These are phyloP conservation scores for Zaprionus africanus DNA, from an alignment of 1,140 invertebrate species.

Conservation along the genomic window DNA sequence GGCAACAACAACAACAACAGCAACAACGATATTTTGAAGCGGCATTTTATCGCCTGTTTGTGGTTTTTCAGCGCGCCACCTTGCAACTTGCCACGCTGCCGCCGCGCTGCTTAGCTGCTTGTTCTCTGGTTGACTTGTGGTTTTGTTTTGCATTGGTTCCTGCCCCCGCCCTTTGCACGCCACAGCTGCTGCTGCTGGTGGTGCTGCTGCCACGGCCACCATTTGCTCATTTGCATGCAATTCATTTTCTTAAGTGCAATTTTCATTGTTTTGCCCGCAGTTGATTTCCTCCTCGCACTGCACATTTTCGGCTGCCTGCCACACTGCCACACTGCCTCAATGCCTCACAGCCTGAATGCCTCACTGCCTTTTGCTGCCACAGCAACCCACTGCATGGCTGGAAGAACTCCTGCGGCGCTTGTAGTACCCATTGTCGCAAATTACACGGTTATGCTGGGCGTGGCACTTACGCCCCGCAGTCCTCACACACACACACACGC, in stretches of 20 bases:
- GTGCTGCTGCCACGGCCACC: constrained; percentile 20
- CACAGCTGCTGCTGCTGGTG: constrained; percentile 17
- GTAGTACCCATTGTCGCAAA: constrained; percentile 69
- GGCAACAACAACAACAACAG: neutral
- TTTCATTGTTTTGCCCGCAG: constrained; percentile 71
- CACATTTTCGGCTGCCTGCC: constrained; percentile 34
- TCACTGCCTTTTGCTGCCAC: constrained; percentile 16
- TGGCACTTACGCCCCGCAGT: neutral
- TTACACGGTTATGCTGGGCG: constrained; percentile 69
- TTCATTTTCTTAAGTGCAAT: constrained; percentile 83
- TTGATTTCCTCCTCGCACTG: constrained; percentile 62
- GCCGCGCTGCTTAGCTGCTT: constrained; percentile 53
- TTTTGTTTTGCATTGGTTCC: constrained; percentile 62
- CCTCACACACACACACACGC: constrained; percentile 1
- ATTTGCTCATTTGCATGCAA: constrained; percentile 77
- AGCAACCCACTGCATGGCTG: neutral
- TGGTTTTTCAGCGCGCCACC: constrained; percentile 39
- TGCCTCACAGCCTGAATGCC: constrained; percentile 8
- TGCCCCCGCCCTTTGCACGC: constrained; percentile 9
- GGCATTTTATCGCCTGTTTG: constrained; percentile 67
- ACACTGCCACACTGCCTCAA: neutral
- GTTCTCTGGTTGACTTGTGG: constrained; percentile 76
- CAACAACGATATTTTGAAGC: constrained; percentile 26
- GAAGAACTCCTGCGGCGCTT: constrained; percentile 9
- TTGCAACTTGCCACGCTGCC: constrained; percentile 19